Evolutionary conservation across 2,113 vertebrate genomes (phyloP).

Genomic region (Pterocles orientalis): DNA sequence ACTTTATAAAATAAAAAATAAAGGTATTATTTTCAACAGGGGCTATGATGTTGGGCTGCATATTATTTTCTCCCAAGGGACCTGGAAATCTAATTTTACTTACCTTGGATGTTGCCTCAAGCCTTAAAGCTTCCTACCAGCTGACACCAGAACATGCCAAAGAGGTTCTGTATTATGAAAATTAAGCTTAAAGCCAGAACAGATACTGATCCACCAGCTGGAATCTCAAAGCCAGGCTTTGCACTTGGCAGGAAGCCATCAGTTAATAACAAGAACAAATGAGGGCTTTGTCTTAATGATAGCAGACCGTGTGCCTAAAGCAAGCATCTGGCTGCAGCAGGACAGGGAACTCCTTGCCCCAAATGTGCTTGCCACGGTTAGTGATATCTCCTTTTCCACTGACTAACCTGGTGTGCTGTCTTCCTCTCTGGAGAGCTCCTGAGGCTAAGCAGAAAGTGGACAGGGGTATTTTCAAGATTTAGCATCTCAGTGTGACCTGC

Average conservation of each 20-base stretch:
- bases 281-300: background rate
- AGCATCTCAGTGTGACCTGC: rapidly evolving
- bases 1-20: background rate
- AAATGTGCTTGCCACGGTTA: background rate
- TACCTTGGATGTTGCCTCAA: background rate
- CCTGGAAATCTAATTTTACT: background rate
- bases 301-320: background rate
- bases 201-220: background rate
- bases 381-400: background rate
- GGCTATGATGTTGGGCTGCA: background rate
- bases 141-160: background rate
- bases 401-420: background rate
- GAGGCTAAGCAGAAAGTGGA: background rate
- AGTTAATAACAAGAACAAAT: background rate
- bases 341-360: background rate
- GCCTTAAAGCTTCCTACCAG: background rate
- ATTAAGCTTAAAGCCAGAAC: background rate
- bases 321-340: background rate
- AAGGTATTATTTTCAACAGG: background rate
- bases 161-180: background rate
- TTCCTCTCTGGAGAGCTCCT: background rate
- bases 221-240: background rate
- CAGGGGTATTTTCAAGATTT: background rate
- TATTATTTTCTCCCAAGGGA: background rate
- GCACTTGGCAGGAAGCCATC: background rate